Base-by-base conservation (phyloP, 1,140 invertebrate species). In the Galleria mellonella region DNA sequence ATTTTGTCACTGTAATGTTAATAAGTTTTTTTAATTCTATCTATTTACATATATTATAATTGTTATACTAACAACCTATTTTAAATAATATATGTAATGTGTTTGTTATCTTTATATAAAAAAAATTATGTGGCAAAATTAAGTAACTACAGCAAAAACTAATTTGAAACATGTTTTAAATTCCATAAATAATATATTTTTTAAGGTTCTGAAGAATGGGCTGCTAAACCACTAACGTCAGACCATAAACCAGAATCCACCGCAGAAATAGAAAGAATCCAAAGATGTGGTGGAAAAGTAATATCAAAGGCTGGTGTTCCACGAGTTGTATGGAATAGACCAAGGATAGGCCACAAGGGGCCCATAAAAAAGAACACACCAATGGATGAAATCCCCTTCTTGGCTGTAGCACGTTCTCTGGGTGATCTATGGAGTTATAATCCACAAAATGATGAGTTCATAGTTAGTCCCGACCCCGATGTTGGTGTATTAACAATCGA, bases 371-470 rank as follows among this genome's bases (percentile, higher is more conserved):
- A 94, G 44, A 94, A 93, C 0, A 96, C 95, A 1, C 91, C 90
- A 0, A 95, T 97, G 62, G 97, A 98, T 78, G 94, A 96, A 79
- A 98, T 99, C 63, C 97, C 97, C 0, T 99, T 99, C 75, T 85
- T 99, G 37, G 97, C 97, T 32, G 97, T 99, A 17, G 97, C 97
- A 7, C 89, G 97, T 56, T 97, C 96, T 17, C 83, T 99, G 48
- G 97, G 97, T 50, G 97, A 99, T 86, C 88, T 99, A 1, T 99
- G 97, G 97, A 98, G 96, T 69, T 98, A 97, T 71, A 98, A 98
- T 86, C 94, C 93, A 0, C 90, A 91, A 35, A 90, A 92, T 56
- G 91, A 97, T 72, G 92, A 94, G 74, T 99, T 98, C 87, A 93
- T 98, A 8, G 97, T 99, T 2, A 97, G 96, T n/a, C 98, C 98